Evolutionary conservation across 1,140 invertebrate species (phyloP).

Genomic region (Hormaphis cornu): DNA sequence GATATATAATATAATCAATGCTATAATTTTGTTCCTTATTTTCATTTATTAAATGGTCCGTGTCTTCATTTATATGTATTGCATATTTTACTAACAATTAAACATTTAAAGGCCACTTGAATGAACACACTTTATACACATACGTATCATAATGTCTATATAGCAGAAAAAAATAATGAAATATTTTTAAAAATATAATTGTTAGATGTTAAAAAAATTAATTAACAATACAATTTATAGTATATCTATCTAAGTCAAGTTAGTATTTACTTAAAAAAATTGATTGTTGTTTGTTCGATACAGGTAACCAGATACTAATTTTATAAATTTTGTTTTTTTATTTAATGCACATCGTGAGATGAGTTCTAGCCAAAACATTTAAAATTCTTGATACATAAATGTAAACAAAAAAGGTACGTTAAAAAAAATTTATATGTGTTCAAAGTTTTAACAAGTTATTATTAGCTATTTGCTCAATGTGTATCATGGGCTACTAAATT

Average conservation of each 20-base stretch:
- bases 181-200: neutral
- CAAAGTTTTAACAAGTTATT: too few species aligned
- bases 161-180: neutral
- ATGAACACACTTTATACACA: slow-evolving; percentile 22
- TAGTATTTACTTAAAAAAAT: slow-evolving; percentile 14
- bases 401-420: too few species aligned
- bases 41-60: neutral
- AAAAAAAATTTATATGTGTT: too few species aligned
- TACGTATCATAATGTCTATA: too few species aligned
- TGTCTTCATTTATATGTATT: slow-evolving; percentile 17
- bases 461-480: too few species aligned
- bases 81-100: slow-evolving; percentile 17
- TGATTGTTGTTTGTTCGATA: slow-evolving; percentile 16
- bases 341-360: neutral
- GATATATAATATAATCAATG: neutral
- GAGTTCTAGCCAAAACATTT: neutral
- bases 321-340: neutral
- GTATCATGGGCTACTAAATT: too few species aligned
- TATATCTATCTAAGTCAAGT: neutral
- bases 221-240: slow-evolving; percentile 5
- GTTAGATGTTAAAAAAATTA: neutral
- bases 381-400: neutral
- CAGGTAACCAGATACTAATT: neutral
- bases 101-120: slow-evolving; percentile 23
- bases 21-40: neutral